Percentiles rank a stretch among this genome's conserved stretches.
Conservation (phyloP, 2,888 invertebrate species). For the Harmothoe impar region DNA sequence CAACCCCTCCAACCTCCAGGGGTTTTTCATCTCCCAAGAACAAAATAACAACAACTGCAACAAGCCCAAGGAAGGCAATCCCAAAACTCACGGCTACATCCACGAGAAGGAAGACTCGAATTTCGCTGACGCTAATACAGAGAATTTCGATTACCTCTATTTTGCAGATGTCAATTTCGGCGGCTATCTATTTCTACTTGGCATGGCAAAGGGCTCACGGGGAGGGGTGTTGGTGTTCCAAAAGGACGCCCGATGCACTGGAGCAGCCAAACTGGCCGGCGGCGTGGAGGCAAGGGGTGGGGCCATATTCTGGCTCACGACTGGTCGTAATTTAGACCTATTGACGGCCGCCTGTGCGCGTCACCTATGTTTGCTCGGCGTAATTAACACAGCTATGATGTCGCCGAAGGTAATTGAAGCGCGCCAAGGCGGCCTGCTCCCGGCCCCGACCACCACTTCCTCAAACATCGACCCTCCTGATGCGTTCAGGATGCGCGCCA, state of each 20-base stretch:
- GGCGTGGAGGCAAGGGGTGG: not conserved
- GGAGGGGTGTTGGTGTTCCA: too few relatives aligned
- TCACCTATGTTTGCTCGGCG: constrained; percentile 36
- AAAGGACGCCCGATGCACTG: too few relatives aligned
- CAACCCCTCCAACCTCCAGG: not conserved
- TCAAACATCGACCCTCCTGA: not conserved
- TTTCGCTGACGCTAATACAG: constrained; percentile 18
- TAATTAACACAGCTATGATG: constrained; percentile 39
- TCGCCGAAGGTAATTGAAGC: not conserved
- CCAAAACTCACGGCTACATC: not conserved
- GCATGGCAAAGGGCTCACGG: too few relatives aligned
- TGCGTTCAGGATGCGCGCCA: not conserved
- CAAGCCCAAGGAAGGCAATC: not conserved
- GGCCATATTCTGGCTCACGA: not conserved
- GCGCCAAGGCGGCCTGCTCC: not conserved
- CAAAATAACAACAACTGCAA: not conserved
- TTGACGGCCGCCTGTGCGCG: constrained; percentile 3
- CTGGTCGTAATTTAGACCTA: constrained; percentile 3
- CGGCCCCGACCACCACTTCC: not conserved
- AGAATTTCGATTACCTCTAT: constrained; percentile 29
- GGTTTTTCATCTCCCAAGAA: too few relatives aligned
- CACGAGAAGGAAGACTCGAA: not conserved
- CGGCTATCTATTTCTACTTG: not conserved
- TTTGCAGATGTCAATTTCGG: constrained; percentile 1
- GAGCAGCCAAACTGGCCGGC: not conserved